Conservation (phyloP, 2,113 vertebrate species). For the Elanus axillaris region DNA sequence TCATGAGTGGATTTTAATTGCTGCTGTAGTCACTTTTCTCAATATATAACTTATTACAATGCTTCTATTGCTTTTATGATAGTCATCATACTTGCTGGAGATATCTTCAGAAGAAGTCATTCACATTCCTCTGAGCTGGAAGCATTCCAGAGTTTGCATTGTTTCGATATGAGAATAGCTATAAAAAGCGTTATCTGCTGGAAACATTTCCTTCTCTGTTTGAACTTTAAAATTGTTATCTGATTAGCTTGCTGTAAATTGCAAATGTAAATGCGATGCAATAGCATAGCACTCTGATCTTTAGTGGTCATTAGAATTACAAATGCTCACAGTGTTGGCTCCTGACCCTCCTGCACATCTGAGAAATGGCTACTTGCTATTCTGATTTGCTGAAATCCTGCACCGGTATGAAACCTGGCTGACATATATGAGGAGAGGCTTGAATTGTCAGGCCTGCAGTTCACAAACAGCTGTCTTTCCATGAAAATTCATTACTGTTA, state of each 20-base stretch:
- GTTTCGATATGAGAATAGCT: slow-evolving; percentile 22
- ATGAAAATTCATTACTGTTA: neutral
- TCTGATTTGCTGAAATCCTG: neutral
- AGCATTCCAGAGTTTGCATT: neutral
- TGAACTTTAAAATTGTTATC: slow-evolving; percentile 36
- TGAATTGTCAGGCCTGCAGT: neutral
- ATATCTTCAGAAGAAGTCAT: neutral
- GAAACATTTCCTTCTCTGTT: slow-evolving; percentile 33
- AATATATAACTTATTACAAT: neutral
- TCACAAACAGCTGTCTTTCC: neutral
- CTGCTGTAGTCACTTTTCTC: slow-evolving; percentile 15
- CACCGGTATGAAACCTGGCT: neutral
- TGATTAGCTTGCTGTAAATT: slow-evolving; percentile 24
- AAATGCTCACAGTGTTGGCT: neutral
- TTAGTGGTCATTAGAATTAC: neutral
- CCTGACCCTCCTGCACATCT: neutral
- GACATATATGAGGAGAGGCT: neutral
- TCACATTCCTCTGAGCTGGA: slow-evolving; percentile 33
- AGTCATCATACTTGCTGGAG: slow-evolving; percentile 20
- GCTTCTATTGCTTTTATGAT: slow-evolving; percentile 32
- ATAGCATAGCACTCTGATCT: neutral
- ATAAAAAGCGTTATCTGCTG: slow-evolving; percentile 10
- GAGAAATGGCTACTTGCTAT: neutral
- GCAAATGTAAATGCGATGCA: neutral
- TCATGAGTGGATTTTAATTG: slow-evolving; percentile 25